These are phyloP conservation scores for Parasteatoda tepidariorum DNA, from an alignment of 1,140 invertebrate genomes.

Conservation along the genomic window DNA sequence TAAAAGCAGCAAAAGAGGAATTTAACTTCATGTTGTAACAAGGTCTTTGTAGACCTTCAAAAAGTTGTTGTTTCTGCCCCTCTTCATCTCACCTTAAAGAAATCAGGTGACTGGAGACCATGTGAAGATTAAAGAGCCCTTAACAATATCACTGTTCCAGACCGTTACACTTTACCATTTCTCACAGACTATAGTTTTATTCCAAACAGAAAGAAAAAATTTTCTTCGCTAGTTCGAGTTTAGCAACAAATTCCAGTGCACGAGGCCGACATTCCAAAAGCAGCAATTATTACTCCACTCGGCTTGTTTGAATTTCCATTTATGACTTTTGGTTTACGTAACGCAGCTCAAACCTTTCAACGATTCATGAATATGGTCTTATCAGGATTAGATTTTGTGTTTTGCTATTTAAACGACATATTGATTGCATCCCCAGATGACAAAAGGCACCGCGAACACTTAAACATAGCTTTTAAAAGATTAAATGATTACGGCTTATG, in stretches of 20 bases:
- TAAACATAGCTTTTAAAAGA: conserved; percentile 66
- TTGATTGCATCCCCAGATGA: conserved; percentile 68
- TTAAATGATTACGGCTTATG: conserved; percentile 65
- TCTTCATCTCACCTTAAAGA: conserved; percentile 63
- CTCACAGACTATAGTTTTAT: conserved; percentile 29
- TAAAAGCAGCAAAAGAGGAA: no score
- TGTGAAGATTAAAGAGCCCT: conserved; percentile 46
- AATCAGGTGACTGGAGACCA: no score
- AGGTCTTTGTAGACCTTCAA: no score
- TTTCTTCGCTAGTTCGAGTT: conserved; percentile 11
- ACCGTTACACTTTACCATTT: conserved; percentile 50
- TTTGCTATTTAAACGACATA: conserved; percentile 62
- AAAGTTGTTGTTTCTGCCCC: conserved; percentile 61
- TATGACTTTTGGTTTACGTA: no score
- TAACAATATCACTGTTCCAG: conserved; percentile 36
- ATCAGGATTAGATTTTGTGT: no score
- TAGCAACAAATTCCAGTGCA: no score
- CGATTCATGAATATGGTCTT: no score
- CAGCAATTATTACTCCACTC: conserved; percentile 40
- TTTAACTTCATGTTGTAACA: conserved; percentile 52
- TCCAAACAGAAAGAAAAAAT: conserved; percentile 19
- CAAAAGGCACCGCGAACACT: conserved; percentile 66
- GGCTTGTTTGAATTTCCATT: no score
- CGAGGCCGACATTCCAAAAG: conserved; percentile 41
- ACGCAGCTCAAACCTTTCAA: no score